These are phyloP conservation scores for Xylota sylvarum DNA, from an alignment of 2,888 invertebrate species.

Conservation along the genomic window DNA sequence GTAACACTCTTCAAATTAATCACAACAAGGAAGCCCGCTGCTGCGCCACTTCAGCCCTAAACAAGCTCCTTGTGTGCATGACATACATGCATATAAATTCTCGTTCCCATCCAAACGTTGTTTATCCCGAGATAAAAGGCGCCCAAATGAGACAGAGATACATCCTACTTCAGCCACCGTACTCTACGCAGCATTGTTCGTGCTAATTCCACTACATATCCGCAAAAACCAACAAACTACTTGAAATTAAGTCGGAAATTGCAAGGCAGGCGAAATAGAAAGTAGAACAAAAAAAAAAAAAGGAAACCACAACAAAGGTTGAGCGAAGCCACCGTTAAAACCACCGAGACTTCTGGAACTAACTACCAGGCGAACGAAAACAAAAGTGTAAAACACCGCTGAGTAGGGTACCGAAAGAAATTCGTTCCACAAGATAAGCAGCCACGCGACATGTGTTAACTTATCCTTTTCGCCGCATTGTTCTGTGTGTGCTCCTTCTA, in stretches of 20 bases:
- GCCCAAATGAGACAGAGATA: conserved; percentile 16
- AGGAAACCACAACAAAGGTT: conserved; percentile 44
- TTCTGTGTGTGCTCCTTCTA: conserved; percentile 21
- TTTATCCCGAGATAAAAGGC: conserved; percentile 22
- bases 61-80: conserved; percentile 17
- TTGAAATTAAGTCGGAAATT: conserved; percentile 33
- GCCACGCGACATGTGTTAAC: conserved; percentile 76
- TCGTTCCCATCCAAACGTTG: conserved; percentile 30
- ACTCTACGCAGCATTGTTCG: conserved; percentile 29
- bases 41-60: background rate
- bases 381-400: conserved; percentile 27
- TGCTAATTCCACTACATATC: conserved; percentile 47
- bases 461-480: conserved; percentile 59
- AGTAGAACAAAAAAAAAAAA: background rate
- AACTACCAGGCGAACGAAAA: conserved; percentile 28
- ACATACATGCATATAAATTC: background rate
- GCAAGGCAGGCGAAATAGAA: background rate
- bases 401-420: conserved; percentile 22
- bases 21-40: background rate
- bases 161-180: background rate
- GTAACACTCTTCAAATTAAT: conserved; percentile 41
- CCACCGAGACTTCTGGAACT: conserved; percentile 6
- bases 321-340: conserved; percentile 16
- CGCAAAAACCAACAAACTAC: conserved; percentile 46
- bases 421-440: conserved; percentile 58